phyloP scores from a whole-genome alignment of 2,888 invertebrate genomes.

The Liopterus haemorrhoidalis region DNA sequence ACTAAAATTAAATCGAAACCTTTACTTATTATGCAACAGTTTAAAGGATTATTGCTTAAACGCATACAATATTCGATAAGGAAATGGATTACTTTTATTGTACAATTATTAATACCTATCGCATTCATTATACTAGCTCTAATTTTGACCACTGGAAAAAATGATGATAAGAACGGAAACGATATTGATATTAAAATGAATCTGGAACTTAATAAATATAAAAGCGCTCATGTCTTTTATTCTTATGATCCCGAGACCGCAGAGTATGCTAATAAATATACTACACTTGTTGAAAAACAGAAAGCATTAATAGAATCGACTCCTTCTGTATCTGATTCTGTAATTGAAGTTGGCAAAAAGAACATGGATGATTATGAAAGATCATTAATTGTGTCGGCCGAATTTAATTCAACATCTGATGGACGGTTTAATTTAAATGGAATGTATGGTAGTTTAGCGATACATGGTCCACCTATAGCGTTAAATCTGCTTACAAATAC shows the following conservation, averaged over 20 bases:
- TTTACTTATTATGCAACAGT: constrained; percentile 4
- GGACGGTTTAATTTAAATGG: constrained; percentile 34
- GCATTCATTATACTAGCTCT: constrained; percentile 39
- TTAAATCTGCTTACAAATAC: constrained; percentile 49
- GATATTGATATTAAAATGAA: constrained; percentile 38
- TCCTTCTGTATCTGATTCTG: constrained; percentile 30
- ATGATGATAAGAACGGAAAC: constrained; percentile 27
- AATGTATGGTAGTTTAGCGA: constrained; percentile 47
- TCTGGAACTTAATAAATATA: constrained; percentile 41
- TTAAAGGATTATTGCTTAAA: constrained; percentile 12
- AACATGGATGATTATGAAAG: constrained; percentile 6
- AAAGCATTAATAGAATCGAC: constrained; percentile 18
- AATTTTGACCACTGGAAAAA: constrained; percentile 38
- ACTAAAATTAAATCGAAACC: constrained; percentile 11
- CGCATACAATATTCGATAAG: constrained; percentile 9
- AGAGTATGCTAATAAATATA: constrained; percentile 16
- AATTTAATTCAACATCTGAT: constrained; percentile 40
- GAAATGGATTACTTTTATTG: constrained; percentile 7
- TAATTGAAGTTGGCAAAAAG: constrained; percentile 13
- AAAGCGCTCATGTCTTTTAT: constrained; percentile 37
- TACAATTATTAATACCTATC: constrained; percentile 35
- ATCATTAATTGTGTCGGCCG: constrained; percentile 45
- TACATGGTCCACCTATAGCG: constrained; percentile 51
- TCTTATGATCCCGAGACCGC: constrained; percentile 25
- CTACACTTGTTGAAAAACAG: neutral